Evolutionary conservation across 2,113 vertebrate species (phyloP).

Genomic region (Barbus barbus): DNA sequence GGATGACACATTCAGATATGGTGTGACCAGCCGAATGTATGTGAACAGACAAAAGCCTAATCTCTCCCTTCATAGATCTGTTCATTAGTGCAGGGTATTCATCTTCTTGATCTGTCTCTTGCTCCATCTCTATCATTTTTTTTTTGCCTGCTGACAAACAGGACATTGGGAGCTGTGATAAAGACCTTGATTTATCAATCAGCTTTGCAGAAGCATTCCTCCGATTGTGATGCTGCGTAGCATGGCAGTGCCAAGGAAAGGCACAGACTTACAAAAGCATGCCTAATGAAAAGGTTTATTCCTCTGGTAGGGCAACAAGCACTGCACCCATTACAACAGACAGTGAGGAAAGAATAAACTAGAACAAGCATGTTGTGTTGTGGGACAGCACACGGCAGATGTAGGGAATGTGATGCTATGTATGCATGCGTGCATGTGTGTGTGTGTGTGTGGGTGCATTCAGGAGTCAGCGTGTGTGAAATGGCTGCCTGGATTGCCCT

Average conservation of each 20-base stretch:
- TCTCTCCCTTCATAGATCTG: slow-evolving; percentile 55
- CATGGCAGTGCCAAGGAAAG: slow-evolving; percentile 44
- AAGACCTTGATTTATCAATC: slow-evolving; percentile 55
- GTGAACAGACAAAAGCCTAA: slow-evolving; percentile 58
- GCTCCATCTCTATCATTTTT: slow-evolving; percentile 39
- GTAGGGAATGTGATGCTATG: slow-evolving; percentile 33
- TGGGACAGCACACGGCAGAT: slow-evolving; percentile 46
- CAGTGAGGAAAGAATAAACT: slow-evolving; percentile 53
- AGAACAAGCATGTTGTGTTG: slow-evolving; percentile 53
- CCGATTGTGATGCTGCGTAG: slow-evolving; percentile 49
- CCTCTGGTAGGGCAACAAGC: slow-evolving; percentile 57
- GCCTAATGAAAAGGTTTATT: slow-evolving; percentile 60
- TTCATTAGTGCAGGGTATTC: slow-evolving; percentile 55
- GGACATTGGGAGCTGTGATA: slow-evolving; percentile 51
- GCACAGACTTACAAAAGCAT: slow-evolving; percentile 64
- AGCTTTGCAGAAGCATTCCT: slow-evolving; percentile 50
- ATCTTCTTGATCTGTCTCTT: slow-evolving; percentile 42
- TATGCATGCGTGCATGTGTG: slow-evolving; percentile 10
- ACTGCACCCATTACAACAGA: slow-evolving; percentile 56
- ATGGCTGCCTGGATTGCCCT: slow-evolving; percentile 60
- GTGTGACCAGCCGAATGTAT: slow-evolving; percentile 38
- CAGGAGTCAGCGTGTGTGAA: slow-evolving; percentile 74
- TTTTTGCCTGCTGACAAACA: slow-evolving; percentile 48
- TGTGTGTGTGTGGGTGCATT: slow-evolving; percentile 41
- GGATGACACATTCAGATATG: background rate